Base-by-base conservation (phyloP, 2,888 invertebrate genomes). In the Trissolcus japonicus region DNA sequence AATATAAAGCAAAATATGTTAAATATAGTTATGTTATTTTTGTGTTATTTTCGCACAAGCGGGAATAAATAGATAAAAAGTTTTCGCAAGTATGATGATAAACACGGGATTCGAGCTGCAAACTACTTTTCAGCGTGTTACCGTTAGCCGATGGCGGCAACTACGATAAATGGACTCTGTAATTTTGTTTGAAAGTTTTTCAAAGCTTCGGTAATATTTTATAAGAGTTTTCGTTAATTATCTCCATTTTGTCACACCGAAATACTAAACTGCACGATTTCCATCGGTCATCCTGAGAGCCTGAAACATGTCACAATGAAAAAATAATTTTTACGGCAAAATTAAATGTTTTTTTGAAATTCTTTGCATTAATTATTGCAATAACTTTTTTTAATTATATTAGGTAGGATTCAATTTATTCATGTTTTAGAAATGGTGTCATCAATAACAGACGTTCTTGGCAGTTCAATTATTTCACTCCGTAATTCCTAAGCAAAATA, bases 61-160 rank as follows among this genome's bases (percentile, higher is more conserved):
- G 66, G 67, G 56, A 74, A 67, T 74, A 67, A 74, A 74, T 66
- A 74, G 66, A 61, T 67, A 66, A 74, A 74, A 74, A 74, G 73
- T 65, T 73, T 55, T 55, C 35, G 35, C 43, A 56, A 61, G 67
- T 67, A 67, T 62, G 62, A 73, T 72, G 72, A 67, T 74, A 74
- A 74, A 74, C 73, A 61, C 46, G 66, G 43, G 56, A 74, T 74
- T 54, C 61, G 25, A 66, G 61, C 55, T 25, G 62, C 66, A 66
- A 73, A 66, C 74, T 66, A 74, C 74, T 67, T 67, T 74, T 62
- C 66, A 17, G 11, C 55, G 35, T 61, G 66, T 66, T 65, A 57
- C 41, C 25, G 48, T 61, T 62, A 29, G 73, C 66, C 73, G 35
- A 66, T 73, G 66, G 61, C 46, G 40, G 59, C 67, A 62, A 63